These are phyloP conservation scores for Ceryle rudis DNA, from an alignment of 2,797 vertebrate species.

Conservation along the genomic window DNA sequence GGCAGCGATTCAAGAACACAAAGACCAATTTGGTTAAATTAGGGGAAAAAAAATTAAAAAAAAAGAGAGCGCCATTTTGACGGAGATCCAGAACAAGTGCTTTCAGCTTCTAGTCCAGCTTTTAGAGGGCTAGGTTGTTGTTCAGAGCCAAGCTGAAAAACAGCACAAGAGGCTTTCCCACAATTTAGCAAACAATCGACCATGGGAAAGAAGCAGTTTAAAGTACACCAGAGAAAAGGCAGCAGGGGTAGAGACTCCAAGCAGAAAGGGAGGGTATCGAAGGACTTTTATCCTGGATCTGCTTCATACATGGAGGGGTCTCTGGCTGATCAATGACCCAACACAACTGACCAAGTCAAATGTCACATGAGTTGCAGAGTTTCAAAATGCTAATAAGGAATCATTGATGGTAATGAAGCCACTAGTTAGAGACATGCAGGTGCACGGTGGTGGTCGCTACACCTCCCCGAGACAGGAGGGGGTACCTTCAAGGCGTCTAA, in stretches of 20 bases:
- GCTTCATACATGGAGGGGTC: conserved; percentile 58
- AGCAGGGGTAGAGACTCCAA: background rate
- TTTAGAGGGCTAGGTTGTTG: background rate
- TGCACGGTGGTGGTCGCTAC: conserved; percentile 86
- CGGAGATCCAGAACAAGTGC: conserved; percentile 79
- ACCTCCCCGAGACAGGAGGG: conserved; percentile 83
- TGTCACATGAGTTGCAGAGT: conserved; percentile 57
- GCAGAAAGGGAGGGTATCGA: background rate
- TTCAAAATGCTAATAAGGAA: conserved; percentile 59
- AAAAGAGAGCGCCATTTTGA: conserved; percentile 67
- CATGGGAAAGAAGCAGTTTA: background rate
- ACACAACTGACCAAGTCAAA: conserved; percentile 32
- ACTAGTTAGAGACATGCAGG: conserved; percentile 88
- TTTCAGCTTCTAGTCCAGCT: background rate
- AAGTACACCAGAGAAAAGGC: background rate
- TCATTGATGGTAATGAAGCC: conserved; percentile 67
- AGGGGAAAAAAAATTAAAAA: background rate
- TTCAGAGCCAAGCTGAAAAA: background rate
- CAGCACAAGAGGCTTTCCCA: conserved; percentile 13
- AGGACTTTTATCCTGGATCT: conserved; percentile 78
- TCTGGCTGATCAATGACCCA: conserved; percentile 52
- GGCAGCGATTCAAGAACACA: conserved; percentile 76
- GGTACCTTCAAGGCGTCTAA: conserved; percentile 93
- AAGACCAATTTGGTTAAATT: conserved; percentile 51
- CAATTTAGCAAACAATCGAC: background rate